Percentiles rank a stretch among this genome's conserved stretches.
Evolutionary conservation across 2,797 vertebrate species (phyloP).

Genomic region (Phataginus tricuspis): DNA sequence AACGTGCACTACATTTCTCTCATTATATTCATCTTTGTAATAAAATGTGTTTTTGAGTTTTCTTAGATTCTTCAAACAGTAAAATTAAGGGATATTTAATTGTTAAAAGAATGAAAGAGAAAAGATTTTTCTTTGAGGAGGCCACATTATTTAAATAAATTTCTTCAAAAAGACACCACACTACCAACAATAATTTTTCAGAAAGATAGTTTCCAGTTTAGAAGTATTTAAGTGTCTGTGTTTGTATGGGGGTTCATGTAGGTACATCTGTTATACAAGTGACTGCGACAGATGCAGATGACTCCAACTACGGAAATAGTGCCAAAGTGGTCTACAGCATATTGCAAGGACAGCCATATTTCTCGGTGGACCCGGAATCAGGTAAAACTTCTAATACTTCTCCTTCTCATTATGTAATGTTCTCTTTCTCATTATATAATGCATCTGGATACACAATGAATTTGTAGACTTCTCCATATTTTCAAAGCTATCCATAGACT

Average conservation of each 20-base stretch:
- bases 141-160: not conserved
- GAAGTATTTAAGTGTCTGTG: not conserved
- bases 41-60: not conserved
- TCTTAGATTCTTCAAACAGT: not conserved
- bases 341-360: constrained; percentile 96
- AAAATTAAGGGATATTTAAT: not conserved
- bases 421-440: not conserved
- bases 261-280: constrained; percentile 95
- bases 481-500: not conserved
- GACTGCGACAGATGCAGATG: constrained; percentile 95
- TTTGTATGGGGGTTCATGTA: constrained; percentile 74
- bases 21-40: not conserved
- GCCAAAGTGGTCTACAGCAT: constrained; percentile 98
- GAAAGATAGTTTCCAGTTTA: not conserved
- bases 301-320: constrained; percentile 96
- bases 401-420: not conserved
- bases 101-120: not conserved
- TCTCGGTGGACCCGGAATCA: constrained; percentile 97
- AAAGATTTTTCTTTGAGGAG: not conserved
- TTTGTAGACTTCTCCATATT: not conserved
- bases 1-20: not conserved
- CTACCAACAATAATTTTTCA: not conserved
- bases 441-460: not conserved
- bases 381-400: constrained; percentile 83
- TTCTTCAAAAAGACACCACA: not conserved